Evolutionary conservation across 2,113 vertebrate genomes (phyloP).

Genomic region (Ageneiosus marmoratus): DNA sequence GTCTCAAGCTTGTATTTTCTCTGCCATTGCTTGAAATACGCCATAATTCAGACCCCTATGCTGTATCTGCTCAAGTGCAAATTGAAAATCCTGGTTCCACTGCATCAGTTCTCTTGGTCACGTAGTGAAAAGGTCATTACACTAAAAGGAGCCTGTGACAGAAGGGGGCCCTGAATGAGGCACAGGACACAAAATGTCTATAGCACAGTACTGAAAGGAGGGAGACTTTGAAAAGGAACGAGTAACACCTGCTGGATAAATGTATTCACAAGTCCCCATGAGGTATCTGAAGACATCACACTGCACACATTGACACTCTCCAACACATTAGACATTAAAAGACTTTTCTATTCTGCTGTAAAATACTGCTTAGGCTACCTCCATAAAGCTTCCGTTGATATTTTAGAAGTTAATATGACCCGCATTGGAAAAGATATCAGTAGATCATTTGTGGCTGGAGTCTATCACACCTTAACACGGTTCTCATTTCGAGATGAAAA

Average conservation of each 20-base stretch:
- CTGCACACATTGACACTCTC: constrained; percentile 19
- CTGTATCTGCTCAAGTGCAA: constrained; percentile 27
- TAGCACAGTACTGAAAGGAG: constrained; percentile 3
- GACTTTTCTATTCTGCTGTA: neutral
- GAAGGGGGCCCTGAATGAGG: neutral
- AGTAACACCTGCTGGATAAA: constrained; percentile 41
- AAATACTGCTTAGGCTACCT: constrained; percentile 6
- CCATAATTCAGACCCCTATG: constrained; percentile 1
- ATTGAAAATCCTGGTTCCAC: constrained; percentile 29
- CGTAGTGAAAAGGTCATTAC: constrained; percentile 26
- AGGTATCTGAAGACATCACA: constrained; percentile 23
- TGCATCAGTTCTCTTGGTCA: constrained; percentile 1
- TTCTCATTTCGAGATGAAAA: neutral
- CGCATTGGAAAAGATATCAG: neutral
- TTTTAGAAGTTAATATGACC: constrained; percentile 30
- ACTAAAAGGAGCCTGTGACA: constrained; percentile 11
- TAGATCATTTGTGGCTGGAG: neutral
- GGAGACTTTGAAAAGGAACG: constrained; percentile 1
- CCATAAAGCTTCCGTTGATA: constrained; percentile 2
- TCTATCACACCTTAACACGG: neutral
- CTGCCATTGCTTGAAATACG: constrained; percentile 8
- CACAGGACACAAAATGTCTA: constrained; percentile 31
- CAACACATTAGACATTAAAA: neutral
- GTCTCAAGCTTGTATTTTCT: neutral
- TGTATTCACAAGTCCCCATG: constrained; percentile 15